Evolutionary conservation across 2,797 vertebrate species (phyloP).

Genomic region (Silurus lanzhouensis): DNA sequence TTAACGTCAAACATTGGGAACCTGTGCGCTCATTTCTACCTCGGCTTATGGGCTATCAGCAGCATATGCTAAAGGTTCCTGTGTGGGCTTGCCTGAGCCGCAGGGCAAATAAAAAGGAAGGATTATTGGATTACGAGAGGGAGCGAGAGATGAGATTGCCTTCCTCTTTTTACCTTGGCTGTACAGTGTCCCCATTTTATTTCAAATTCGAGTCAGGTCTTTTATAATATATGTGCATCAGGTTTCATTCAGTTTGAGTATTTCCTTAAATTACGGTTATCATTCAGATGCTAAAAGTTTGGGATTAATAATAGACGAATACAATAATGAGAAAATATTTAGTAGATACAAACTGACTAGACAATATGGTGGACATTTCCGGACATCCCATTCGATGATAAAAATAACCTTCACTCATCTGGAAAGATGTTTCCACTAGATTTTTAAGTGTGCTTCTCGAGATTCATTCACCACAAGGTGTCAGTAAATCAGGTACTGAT

Average conservation of each 20-base stretch:
- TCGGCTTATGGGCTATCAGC: conserved; percentile 50
- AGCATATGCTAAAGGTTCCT: conserved; percentile 56
- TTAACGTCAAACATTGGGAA: conserved; percentile 24
- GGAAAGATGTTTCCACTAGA: too few species aligned
- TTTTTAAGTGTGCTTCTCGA: too few species aligned
- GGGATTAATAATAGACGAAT: background rate
- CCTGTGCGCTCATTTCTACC: conserved; percentile 40
- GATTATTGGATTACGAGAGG: conserved; percentile 55
- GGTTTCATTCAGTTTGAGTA: background rate
- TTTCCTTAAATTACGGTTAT: background rate
- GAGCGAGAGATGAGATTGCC: conserved; percentile 50
- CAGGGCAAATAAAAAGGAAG: conserved; percentile 52
- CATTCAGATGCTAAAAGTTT: background rate
- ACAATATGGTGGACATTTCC: too few species aligned
- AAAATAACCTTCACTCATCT: too few species aligned
- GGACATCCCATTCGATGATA: too few species aligned
- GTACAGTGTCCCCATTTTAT: conserved; percentile 20
- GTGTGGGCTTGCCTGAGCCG: conserved; percentile 48
- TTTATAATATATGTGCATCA: background rate
- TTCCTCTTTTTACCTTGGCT: conserved; percentile 39
- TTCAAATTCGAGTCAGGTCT: conserved; percentile 14
- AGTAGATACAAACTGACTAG: background rate
- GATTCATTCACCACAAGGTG: too few species aligned
- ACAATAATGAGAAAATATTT: background rate
- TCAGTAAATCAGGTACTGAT: too few species aligned